A percentile compares a stretch with the other conserved stretches of the same genome.
phyloP scores from a whole-genome alignment of 2,113 vertebrate species.

The Nymphicus hollandicus region DNA sequence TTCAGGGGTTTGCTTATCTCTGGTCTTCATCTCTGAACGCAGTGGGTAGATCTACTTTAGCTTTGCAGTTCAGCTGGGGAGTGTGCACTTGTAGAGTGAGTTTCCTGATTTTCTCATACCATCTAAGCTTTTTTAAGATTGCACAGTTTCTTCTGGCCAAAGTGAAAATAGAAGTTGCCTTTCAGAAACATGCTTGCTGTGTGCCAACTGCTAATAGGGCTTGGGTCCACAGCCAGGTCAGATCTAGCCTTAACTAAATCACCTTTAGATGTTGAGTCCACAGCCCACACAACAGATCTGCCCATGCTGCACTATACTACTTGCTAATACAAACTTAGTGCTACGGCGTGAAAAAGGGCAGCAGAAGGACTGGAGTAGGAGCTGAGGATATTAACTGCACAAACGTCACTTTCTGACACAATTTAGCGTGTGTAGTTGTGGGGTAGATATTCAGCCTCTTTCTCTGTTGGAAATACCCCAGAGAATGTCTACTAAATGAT shows the following conservation, averaged over 20 bases:
- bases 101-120: not conserved
- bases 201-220: fast-evolving
- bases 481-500: not conserved
- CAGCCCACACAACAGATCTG: not conserved
- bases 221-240: not conserved
- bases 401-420: not conserved
- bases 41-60: not conserved
- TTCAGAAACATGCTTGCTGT: fast-evolving
- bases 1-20: not conserved
- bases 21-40: not conserved
- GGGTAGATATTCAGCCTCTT: not conserved
- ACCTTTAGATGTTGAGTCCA: not conserved
- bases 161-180: not conserved
- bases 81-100: not conserved
- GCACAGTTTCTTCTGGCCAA: not conserved
- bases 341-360: not conserved
- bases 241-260: not conserved
- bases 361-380: not conserved
- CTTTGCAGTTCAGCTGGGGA: not conserved
- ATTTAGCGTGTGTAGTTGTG: not conserved
- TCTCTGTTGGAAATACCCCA: not conserved
- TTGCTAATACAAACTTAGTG: not conserved
- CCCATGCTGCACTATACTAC: fast-evolving
- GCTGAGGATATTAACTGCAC: not conserved
- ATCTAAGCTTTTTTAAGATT: not conserved